A percentile compares a stretch with the other conserved stretches of the same genome.
Conservation (phyloP, 2,113 vertebrate genomes). For the Sminthopsis crassicaudata region DNA sequence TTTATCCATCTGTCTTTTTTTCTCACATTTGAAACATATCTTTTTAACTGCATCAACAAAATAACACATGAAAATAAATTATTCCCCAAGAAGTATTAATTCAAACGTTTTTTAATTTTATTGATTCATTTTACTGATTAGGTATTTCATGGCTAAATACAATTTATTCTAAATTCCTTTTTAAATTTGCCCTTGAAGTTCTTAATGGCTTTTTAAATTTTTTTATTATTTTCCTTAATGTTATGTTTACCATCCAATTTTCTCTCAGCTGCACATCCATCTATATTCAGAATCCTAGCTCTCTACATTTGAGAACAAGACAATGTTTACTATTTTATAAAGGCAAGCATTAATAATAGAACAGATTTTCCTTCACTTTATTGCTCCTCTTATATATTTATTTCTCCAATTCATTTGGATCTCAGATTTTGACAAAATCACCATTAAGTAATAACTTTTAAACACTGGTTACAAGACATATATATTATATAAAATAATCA, state of each 20-base stretch:
- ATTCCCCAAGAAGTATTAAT: conserved; percentile 2
- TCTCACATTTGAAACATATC: conserved; percentile 56
- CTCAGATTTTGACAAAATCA: conserved; percentile 22
- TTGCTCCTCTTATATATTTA: conserved; percentile 14
- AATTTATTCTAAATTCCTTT: conserved; percentile 41
- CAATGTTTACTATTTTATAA: not conserved
- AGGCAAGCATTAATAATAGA: not conserved
- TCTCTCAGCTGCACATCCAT: conserved; percentile 7
- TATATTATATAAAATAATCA: not conserved
- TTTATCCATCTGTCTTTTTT: conserved; percentile 54
- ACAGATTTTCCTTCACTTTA: conserved; percentile 3
- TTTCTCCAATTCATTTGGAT: conserved; percentile 18
- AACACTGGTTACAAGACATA: not conserved
- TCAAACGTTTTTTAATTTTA: conserved; percentile 9
- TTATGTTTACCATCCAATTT: conserved; percentile 36
- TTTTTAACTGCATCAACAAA: conserved; percentile 41
- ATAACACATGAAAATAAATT: conserved; percentile 45
- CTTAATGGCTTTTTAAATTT: not conserved
- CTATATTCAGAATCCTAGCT: not conserved
- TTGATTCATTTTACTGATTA: conserved; percentile 34
- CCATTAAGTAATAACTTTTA: conserved; percentile 26
- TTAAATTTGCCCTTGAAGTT: conserved; percentile 40
- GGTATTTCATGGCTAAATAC: conserved; percentile 47
- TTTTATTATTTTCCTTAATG: conserved; percentile 27
- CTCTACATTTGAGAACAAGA: not conserved